Evolutionary conservation across 2,113 vertebrate genomes (phyloP).

Genomic region (Chrysemys picta): DNA sequence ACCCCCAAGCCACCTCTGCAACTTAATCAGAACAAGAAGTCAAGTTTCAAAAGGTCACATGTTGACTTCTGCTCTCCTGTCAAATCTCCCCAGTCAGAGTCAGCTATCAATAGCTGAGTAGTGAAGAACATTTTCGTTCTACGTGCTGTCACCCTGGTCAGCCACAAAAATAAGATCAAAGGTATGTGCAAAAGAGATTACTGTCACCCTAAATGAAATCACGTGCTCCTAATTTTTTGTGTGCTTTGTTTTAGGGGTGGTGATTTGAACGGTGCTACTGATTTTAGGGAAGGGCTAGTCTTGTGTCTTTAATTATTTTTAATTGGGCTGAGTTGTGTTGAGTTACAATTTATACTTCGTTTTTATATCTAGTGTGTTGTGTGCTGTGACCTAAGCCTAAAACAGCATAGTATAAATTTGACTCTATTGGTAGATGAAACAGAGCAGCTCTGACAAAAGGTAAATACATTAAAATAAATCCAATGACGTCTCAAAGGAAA

Average conservation of each 20-base stretch:
- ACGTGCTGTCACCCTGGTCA: background rate
- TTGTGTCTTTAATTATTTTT: background rate
- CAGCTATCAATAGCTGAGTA: background rate
- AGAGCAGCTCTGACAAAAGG: background rate
- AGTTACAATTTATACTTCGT: background rate
- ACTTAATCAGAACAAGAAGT: slow-evolving; percentile 35
- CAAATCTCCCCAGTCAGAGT: background rate
- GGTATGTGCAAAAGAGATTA: background rate
- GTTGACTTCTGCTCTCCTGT: background rate
- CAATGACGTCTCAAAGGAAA: background rate
- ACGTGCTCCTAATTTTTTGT: background rate
- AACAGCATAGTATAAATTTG: background rate
- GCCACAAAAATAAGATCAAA: background rate
- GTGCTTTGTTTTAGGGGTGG: background rate
- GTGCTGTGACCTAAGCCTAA: background rate
- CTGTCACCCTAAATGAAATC: background rate
- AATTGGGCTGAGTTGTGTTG: background rate
- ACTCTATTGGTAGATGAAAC: background rate
- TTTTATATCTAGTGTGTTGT: background rate
- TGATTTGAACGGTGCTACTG: background rate
- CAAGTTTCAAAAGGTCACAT: background rate
- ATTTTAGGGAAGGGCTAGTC: background rate
- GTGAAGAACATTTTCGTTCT: background rate
- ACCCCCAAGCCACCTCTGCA: no score
- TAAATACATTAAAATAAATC: background rate